Evolutionary conservation across 2,113 vertebrate genomes (phyloP).

Genomic region (Daubentonia madagascariensis): DNA sequence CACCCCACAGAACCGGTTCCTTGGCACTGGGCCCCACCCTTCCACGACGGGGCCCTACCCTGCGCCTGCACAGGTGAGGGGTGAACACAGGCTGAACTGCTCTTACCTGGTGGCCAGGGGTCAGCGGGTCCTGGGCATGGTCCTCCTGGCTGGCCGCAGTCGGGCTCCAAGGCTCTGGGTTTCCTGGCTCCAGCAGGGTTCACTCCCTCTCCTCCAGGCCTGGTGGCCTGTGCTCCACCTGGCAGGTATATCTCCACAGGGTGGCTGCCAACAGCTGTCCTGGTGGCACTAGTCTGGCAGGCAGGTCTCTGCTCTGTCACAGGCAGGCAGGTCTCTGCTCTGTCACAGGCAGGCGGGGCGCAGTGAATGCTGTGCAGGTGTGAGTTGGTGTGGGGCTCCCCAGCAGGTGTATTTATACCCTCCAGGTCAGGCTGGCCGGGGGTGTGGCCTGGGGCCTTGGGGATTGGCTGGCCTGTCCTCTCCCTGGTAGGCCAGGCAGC

Average conservation of each 20-base stretch:
- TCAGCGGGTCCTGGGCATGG: slow-evolving; percentile 21
- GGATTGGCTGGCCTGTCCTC: slow-evolving; percentile 30
- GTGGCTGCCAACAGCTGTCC: neutral
- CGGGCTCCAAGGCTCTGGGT: neutral
- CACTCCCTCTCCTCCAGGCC: neutral
- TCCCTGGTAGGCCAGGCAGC: neutral
- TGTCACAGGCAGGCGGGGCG: neutral
- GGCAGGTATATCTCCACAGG: neutral
- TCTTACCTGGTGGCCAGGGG: slow-evolving; percentile 21
- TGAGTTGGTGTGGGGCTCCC: neutral
- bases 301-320: neutral
- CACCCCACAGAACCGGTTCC: neutral
- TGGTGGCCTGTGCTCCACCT: neutral
- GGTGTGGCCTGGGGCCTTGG: neutral
- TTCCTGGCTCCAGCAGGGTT: neutral
- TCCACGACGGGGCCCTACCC: neutral
- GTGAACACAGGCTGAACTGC: neutral
- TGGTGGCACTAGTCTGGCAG: neutral
- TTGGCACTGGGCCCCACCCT: neutral
- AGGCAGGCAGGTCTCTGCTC: neutral
- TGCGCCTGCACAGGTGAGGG: neutral
- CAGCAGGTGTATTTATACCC: slow-evolving; percentile 49
- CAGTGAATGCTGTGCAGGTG: neutral
- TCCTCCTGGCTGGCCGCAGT: neutral
- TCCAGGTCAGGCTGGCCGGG: neutral